Percentiles rank a stretch among this genome's conserved stretches.
These are phyloP conservation scores for Coenobita brevimanus DNA, from an alignment of 1,140 invertebrate species.

Conservation along the genomic window DNA sequence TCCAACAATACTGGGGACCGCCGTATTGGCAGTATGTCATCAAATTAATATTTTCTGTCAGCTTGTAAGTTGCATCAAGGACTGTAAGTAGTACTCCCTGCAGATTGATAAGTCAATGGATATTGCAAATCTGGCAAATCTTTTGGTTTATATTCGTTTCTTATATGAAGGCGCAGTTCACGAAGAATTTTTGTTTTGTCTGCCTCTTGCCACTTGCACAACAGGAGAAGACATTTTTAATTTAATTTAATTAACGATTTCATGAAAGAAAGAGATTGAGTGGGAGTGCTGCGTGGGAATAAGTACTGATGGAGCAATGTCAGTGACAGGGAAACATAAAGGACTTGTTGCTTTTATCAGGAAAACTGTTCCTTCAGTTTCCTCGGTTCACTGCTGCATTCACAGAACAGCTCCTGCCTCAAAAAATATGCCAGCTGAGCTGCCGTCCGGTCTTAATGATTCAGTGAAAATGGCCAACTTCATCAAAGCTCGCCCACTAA, in stretches of 20 bases:
- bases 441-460: conserved; percentile 4
- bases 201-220: conserved; percentile 13
- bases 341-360: conserved; percentile 15
- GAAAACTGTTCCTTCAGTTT: conserved; percentile 28
- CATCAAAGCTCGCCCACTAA: conserved; percentile 16
- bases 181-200: too few species aligned
- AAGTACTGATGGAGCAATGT: conserved; percentile 27
- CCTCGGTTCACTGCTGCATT: conserved; percentile 12
- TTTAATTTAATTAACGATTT: conserved; percentile 13
- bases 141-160: too few species aligned
- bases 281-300: conserved; percentile 21
- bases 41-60: conserved; percentile 28
- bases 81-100: conserved; percentile 17
- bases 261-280: conserved; percentile 12
- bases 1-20: not conserved
- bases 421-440: conserved; percentile 24
- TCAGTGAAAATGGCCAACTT: conserved; percentile 21
- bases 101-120: conserved; percentile 22
- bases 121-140: too few species aligned
- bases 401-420: not conserved
- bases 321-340: too few species aligned
- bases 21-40: conserved; percentile 8
- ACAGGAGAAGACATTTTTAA: too few species aligned
- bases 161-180: too few species aligned
- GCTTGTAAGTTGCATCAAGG: not conserved